A percentile compares a stretch with the other conserved stretches of the same genome.
Evolutionary conservation across 2,797 vertebrate species (phyloP).

Genomic region (Myotis daubentonii): DNA sequence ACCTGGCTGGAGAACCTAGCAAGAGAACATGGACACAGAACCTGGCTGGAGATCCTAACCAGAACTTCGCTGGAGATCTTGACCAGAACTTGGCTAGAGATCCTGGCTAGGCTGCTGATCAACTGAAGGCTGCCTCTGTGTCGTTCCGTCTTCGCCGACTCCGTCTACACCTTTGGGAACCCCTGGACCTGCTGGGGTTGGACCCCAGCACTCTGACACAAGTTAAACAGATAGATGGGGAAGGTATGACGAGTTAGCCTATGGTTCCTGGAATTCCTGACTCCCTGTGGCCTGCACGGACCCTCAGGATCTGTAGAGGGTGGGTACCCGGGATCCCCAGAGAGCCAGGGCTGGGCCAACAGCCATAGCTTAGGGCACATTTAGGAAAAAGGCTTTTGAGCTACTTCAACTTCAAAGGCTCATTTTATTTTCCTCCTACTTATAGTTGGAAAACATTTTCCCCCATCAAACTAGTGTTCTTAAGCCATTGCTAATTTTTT

Average conservation of each 20-base stretch:
- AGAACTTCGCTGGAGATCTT: too few relatives aligned
- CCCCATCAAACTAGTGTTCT: neutral
- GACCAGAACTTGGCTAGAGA: too few relatives aligned
- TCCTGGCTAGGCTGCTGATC: too few relatives aligned
- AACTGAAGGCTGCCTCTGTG: too few relatives aligned
- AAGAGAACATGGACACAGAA: too few relatives aligned
- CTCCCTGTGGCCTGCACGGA: accelerated
- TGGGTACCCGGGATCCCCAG: neutral
- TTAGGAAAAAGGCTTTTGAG: neutral
- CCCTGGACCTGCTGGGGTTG: too few relatives aligned
- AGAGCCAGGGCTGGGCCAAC: neutral
- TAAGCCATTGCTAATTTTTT: neutral
- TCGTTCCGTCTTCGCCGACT: too few relatives aligned
- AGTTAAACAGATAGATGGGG: neutral
- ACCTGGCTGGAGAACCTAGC: too few relatives aligned
- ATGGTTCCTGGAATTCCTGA: neutral
- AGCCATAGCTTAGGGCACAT: neutral
- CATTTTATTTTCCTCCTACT: neutral
- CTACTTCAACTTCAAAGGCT: neutral
- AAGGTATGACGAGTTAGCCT: accelerated
- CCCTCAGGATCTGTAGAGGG: neutral
- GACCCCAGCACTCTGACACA: neutral
- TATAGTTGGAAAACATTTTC: neutral
- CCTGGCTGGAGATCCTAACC: too few relatives aligned
- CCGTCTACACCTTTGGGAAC: too few relatives aligned